Evolutionary conservation across 2,888 invertebrate species (phyloP).

Genomic region (Tryphoninae sp.): DNA sequence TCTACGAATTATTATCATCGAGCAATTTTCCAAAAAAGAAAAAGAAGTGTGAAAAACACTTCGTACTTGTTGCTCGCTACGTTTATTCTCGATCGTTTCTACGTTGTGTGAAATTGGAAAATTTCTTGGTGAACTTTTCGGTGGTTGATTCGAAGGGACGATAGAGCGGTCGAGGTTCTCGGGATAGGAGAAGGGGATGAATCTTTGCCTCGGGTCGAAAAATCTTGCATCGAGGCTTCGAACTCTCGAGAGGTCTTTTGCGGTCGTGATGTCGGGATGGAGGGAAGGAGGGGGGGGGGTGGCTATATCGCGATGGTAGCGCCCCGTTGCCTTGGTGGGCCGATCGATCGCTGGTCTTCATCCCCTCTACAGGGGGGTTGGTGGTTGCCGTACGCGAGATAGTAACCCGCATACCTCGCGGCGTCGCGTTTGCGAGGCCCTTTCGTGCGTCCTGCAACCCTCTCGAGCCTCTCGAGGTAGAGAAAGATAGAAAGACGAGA

Average conservation of each 20-base stretch:
- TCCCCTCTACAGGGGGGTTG: neutral
- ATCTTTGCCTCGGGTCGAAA: neutral
- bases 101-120: neutral
- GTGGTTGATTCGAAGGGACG: too few species aligned
- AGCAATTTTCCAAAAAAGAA: neutral
- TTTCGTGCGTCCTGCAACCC: conserved; percentile 21
- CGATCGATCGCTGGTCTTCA: neutral
- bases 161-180: too few species aligned
- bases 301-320: neutral
- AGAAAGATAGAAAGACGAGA: neutral
- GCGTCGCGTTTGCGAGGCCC: conserved; percentile 29
- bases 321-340: neutral
- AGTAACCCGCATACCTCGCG: conserved; percentile 14
- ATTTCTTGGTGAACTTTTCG: neutral
- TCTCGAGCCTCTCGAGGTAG: neutral
- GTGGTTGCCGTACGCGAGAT: conserved; percentile 12
- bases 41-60: neutral
- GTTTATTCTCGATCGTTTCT: neutral
- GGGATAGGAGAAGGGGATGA: too few species aligned
- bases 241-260: neutral
- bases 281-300: neutral
- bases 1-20: neutral
- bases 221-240: neutral
- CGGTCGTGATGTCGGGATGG: neutral
- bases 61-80: neutral